Percentiles rank a stretch among this genome's conserved stretches.
Conservation (phyloP, 2,888 invertebrate genomes). For the Drosophila tripunctata region DNA sequence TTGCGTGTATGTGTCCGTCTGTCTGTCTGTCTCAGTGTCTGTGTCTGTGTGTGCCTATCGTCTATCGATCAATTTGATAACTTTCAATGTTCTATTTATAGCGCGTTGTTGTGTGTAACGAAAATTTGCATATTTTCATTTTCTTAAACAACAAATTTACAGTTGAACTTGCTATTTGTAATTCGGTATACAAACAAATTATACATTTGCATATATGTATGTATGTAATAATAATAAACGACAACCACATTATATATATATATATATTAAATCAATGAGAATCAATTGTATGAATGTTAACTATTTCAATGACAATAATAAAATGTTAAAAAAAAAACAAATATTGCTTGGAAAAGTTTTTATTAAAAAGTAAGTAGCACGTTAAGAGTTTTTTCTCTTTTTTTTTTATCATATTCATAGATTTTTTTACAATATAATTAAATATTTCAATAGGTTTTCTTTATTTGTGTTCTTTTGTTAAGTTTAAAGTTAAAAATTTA, state of each 20-base stretch:
- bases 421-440: no score
- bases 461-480: no score
- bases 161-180: slow-evolving; percentile 38
- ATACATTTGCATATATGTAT: slow-evolving; percentile 47
- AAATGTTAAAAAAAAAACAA: slow-evolving; percentile 66
- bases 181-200: slow-evolving; percentile 33
- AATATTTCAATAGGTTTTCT: no score
- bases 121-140: slow-evolving; percentile 8
- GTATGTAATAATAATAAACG: no score
- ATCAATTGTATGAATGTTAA: slow-evolving; percentile 80
- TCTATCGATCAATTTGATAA: slow-evolving; percentile 12
- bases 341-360: no score
- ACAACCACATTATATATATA: no score
- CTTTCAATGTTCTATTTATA: no score
- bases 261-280: slow-evolving; percentile 52
- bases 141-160: slow-evolving; percentile 20
- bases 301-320: slow-evolving; percentile 84
- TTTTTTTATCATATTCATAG: no score
- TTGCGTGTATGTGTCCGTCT: neutral
- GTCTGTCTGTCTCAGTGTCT: no score
- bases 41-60: slow-evolving; percentile 12
- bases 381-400: no score
- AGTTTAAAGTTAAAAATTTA: no score
- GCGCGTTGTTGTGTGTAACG: slow-evolving; percentile 3
- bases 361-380: no score